Conservation (phyloP, 2,888 invertebrate species). For the Podabrus alpinus region DNA sequence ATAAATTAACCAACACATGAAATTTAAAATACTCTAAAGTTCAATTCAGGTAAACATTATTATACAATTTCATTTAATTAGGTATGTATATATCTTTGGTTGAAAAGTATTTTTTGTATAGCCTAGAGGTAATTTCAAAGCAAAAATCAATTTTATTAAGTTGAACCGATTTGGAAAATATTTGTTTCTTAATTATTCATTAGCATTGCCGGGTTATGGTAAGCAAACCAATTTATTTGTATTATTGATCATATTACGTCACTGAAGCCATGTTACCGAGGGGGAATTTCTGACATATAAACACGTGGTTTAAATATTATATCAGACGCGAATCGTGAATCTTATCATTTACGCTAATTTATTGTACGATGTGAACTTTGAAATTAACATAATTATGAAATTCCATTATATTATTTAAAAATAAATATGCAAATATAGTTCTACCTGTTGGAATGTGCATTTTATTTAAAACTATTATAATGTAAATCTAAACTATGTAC, state of each 20-base stretch:
- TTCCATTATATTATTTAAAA: background rate
- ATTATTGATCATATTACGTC: background rate
- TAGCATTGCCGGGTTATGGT: background rate
- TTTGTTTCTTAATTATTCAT: background rate
- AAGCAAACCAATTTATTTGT: background rate
- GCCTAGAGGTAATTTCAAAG: background rate
- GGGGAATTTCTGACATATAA: background rate
- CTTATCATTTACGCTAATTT: background rate
- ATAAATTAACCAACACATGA: background rate
- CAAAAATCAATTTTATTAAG: background rate
- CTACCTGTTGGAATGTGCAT: background rate
- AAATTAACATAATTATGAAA: background rate
- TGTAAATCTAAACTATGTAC: too few relatives aligned
- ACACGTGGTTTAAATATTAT: background rate
- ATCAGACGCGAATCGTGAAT: background rate
- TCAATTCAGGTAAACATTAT: background rate
- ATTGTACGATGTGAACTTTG: background rate
- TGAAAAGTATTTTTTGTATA: background rate
- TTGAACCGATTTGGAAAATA: background rate
- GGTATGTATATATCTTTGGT: background rate
- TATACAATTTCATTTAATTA: background rate
- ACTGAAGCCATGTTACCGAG: background rate
- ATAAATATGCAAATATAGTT: background rate
- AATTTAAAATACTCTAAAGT: background rate
- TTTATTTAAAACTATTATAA: background rate